A percentile compares a stretch with the other conserved stretches of the same genome.
These are phyloP conservation scores for Condylura cristata DNA, from an alignment of 2,113 vertebrate species.

Conservation along the genomic window DNA sequence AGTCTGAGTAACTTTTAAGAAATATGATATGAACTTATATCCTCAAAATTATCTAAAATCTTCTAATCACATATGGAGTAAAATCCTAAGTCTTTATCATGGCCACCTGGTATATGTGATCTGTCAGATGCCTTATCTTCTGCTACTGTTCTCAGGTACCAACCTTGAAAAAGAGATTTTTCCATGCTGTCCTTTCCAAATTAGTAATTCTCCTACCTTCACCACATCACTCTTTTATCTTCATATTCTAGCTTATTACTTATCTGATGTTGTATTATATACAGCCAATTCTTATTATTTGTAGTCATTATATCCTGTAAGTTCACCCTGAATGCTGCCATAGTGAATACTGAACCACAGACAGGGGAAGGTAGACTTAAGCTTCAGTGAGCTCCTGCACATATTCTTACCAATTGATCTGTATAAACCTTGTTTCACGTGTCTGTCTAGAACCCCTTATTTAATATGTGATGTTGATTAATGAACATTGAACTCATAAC, in stretches of 20 bases:
- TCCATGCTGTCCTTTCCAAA: not conserved
- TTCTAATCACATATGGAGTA: not conserved
- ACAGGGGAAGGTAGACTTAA: not conserved
- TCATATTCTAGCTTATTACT: not conserved
- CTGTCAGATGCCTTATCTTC: not conserved
- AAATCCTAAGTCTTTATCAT: not conserved
- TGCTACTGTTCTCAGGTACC: not conserved
- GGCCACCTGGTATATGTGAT: not conserved
- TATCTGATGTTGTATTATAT: not conserved
- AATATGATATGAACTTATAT: not conserved
- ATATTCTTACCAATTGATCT: not conserved
- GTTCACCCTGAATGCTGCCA: not conserved
- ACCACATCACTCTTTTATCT: not conserved
- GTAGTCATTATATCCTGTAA: not conserved
- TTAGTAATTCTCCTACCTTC: not conserved
- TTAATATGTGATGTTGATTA: not conserved
- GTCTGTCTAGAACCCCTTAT: not conserved
- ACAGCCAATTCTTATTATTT: not conserved
- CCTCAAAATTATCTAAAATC: not conserved
- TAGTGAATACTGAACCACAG: not conserved
- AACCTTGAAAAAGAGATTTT: not conserved
- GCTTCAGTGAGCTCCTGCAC: not conserved
- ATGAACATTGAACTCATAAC: not conserved
- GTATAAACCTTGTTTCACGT: not conserved
- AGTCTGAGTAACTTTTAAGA: not conserved